A percentile compares a stretch with the other conserved stretches of the same genome.
phyloP scores from a whole-genome alignment of 2,797 vertebrate genomes.

The Esox lucius region DNA sequence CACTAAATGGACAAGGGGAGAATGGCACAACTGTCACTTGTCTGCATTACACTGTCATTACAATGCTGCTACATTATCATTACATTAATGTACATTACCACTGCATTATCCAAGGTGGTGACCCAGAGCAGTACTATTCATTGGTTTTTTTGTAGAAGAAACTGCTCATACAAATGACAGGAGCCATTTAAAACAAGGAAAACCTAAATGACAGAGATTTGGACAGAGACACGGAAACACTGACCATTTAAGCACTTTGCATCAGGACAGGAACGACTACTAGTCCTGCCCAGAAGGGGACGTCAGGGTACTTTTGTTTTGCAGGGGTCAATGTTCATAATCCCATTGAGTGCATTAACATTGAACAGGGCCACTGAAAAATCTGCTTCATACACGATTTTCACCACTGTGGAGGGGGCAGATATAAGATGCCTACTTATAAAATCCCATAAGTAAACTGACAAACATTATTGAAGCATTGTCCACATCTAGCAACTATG shows the following conservation, averaged over 20 bases:
- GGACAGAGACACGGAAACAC: too few species aligned
- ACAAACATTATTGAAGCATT: neutral
- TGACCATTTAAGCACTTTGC: neutral
- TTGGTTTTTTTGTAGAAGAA: too few species aligned
- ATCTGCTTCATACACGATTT: conserved; percentile 36
- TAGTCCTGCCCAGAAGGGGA: conserved; percentile 1
- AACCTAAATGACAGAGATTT: too few species aligned
- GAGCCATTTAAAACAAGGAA: too few species aligned
- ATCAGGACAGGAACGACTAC: neutral
- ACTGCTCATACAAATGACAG: too few species aligned
- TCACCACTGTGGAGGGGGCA: conserved; percentile 9
- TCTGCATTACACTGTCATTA: too few species aligned
- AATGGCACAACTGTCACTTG: neutral
- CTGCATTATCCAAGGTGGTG: neutral
- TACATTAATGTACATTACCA: neutral
- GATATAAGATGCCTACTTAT: too few species aligned
- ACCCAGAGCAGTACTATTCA: neutral
- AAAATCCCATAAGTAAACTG: neutral
- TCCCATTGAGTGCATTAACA: conserved; percentile 48
- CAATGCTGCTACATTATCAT: too few species aligned
- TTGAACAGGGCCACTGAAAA: conserved; percentile 54
- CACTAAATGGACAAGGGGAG: neutral
- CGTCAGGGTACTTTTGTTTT: conserved; percentile 22
- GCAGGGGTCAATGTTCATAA: conserved; percentile 40
- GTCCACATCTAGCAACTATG: neutral